Conservation (phyloP, 1,140 invertebrate genomes). For the Penaeus indicus region DNA sequence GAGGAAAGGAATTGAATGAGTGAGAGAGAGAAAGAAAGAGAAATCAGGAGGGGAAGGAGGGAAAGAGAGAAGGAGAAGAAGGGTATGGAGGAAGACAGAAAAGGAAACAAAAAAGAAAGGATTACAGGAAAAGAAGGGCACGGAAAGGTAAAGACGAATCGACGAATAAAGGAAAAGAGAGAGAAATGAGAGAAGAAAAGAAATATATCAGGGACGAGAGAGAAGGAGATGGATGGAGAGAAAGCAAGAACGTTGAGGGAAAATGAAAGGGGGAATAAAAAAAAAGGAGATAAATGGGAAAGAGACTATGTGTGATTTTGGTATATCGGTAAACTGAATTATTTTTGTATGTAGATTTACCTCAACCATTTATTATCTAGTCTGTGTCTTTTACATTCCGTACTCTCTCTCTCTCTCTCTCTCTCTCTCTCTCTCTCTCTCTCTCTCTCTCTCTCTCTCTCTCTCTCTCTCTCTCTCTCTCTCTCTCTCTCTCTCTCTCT, state of each 20-base stretch:
- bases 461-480: constrained; percentile 10
- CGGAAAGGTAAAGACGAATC: too few relatives aligned
- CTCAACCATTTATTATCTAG: background rate
- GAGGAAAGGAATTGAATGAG: background rate
- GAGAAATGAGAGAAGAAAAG: too few relatives aligned
- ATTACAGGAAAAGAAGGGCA: too few relatives aligned
- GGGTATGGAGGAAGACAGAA: background rate
- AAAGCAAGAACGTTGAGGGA: too few relatives aligned
- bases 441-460: background rate
- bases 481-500: too few relatives aligned
- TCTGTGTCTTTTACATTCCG: background rate
- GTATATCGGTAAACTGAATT: background rate
- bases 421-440: background rate
- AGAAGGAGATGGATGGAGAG: too few relatives aligned
- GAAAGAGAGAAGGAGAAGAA: background rate
- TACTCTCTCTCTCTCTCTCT: background rate
- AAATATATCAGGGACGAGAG: too few relatives aligned
- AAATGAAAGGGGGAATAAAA: too few relatives aligned
- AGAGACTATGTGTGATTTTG: too few relatives aligned
- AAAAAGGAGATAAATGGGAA: too few relatives aligned
- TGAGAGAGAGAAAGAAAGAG: background rate
- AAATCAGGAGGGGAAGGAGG: background rate
- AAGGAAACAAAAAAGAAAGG: background rate
- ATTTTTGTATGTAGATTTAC: too few relatives aligned
- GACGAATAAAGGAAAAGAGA: too few relatives aligned